These are phyloP conservation scores for Nymphalis polychloros DNA, from an alignment of 2,888 invertebrate species.

Conservation along the genomic window DNA sequence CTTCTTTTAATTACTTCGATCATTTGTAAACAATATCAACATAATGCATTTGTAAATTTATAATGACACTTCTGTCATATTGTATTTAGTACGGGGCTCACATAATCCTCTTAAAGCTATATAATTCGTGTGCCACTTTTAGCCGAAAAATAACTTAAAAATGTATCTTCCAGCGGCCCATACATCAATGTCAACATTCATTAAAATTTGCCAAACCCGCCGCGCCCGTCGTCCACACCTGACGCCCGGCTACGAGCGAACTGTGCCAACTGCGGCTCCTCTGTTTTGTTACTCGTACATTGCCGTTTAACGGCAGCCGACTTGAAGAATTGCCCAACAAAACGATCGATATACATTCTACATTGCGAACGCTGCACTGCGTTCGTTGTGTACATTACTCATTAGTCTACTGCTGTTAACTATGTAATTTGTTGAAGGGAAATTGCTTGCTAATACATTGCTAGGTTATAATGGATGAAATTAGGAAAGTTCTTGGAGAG, in stretches of 20 bases:
- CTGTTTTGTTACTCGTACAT: constrained; percentile 47
- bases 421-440: constrained; percentile 19
- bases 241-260: constrained; percentile 42
- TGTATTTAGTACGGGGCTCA: background rate
- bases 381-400: constrained; percentile 4
- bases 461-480: constrained; percentile 18
- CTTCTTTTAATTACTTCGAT: background rate
- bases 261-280: constrained; percentile 48
- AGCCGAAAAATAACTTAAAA: constrained; percentile 9
- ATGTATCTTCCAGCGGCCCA: constrained; percentile 50
- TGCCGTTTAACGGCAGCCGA: constrained; percentile 37
- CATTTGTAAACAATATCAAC: background rate
- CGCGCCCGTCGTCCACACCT: constrained; percentile 57
- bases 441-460: constrained; percentile 29
- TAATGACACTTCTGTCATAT: background rate
- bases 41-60: background rate
- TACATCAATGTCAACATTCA: constrained; percentile 60
- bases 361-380: constrained; percentile 7
- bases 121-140: constrained; percentile 1
- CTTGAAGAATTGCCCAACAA: constrained; percentile 2
- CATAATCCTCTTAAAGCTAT: constrained; percentile 3
- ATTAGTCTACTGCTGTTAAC: constrained; percentile 7
- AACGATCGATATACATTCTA: constrained; percentile 22
- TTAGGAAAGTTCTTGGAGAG: constrained; percentile 19
- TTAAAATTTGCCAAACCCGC: constrained; percentile 64